Evolutionary conservation across 2,888 invertebrate genomes (phyloP).

Genomic region (Ditula angustiorana): DNA sequence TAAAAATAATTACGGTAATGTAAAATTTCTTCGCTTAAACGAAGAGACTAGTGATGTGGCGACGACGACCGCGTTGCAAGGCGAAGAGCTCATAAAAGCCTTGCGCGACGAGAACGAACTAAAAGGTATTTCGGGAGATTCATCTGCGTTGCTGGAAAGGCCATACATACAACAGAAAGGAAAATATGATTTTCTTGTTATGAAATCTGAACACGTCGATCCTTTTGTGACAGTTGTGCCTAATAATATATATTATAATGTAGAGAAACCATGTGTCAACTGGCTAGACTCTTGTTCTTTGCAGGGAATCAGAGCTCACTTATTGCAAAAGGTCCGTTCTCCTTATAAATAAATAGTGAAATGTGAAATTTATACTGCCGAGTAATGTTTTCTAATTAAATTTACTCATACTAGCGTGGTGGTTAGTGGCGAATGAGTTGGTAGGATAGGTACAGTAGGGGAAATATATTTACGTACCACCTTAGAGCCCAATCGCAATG

Average conservation of each 20-base stretch:
- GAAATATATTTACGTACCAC: too few species aligned
- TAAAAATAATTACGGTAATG: neutral
- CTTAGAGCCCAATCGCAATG: too few species aligned
- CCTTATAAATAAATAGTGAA: slow-evolving; percentile 46
- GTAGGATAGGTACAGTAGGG: too few species aligned
- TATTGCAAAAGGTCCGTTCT: slow-evolving; percentile 54
- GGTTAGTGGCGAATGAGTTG: too few species aligned
- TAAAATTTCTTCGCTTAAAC: neutral
- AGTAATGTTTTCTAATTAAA: too few species aligned
- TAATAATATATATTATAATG: slow-evolving; percentile 66
- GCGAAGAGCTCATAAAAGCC: neutral
- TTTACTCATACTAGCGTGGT: too few species aligned
- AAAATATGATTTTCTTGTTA: slow-evolving; percentile 65
- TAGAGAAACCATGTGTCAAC: slow-evolving; percentile 72
- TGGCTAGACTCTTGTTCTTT: slow-evolving; percentile 74
- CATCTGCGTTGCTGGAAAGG: slow-evolving; percentile 56
- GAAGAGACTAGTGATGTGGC: neutral
- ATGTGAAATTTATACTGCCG: neutral
- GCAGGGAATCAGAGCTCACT: slow-evolving; percentile 59
- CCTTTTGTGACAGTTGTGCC: slow-evolving; percentile 69
- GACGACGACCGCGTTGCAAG: neutral
- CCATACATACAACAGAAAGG: slow-evolving; percentile 62
- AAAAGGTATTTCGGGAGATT: slow-evolving; percentile 37
- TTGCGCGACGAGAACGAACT: slow-evolving; percentile 56
- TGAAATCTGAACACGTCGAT: slow-evolving; percentile 53